Percentiles rank a stretch among this genome's conserved stretches.
phyloP scores from a whole-genome alignment of 2,888 invertebrate species.

The Sesamia inferens region DNA sequence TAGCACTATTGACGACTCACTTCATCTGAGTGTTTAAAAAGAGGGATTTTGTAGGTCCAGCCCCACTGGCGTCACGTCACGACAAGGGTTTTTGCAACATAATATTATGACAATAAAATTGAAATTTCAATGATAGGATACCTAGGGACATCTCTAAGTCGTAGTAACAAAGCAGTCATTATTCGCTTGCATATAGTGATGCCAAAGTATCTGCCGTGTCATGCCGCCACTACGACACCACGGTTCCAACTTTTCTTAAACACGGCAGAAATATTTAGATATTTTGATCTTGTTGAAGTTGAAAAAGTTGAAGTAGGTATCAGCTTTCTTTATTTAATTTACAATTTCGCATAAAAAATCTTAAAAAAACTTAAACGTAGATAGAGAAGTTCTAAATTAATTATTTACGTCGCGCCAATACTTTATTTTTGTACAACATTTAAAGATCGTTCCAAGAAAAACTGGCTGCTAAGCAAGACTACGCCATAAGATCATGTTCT shows the following conservation, averaged over 20 bases:
- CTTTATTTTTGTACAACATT: neutral
- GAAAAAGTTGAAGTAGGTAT: too few relatives aligned
- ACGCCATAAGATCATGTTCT: conserved; percentile 13
- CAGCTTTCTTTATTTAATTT: neutral
- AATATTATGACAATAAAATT: neutral
- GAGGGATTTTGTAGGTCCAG: too few relatives aligned
- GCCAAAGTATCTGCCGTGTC: neutral
- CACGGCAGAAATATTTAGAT: too few relatives aligned
- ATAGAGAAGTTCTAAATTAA: neutral
- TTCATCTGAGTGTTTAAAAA: too few relatives aligned
- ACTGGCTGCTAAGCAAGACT: neutral
- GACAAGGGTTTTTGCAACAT: neutral
- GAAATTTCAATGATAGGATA: neutral
- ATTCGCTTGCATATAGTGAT: neutral
- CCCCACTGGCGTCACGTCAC: neutral
- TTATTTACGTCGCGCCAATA: neutral
- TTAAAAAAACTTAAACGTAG: neutral
- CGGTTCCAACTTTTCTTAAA: too few relatives aligned
- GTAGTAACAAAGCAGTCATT: too few relatives aligned
- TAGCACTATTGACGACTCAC: too few relatives aligned
- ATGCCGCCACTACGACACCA: neutral
- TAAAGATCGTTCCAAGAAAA: neutral
- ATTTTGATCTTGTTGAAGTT: too few relatives aligned
- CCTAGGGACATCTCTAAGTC: too few relatives aligned
- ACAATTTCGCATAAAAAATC: neutral